phyloP scores from a whole-genome alignment of 2,113 vertebrate species.

The Pycnonotus jocosus region DNA sequence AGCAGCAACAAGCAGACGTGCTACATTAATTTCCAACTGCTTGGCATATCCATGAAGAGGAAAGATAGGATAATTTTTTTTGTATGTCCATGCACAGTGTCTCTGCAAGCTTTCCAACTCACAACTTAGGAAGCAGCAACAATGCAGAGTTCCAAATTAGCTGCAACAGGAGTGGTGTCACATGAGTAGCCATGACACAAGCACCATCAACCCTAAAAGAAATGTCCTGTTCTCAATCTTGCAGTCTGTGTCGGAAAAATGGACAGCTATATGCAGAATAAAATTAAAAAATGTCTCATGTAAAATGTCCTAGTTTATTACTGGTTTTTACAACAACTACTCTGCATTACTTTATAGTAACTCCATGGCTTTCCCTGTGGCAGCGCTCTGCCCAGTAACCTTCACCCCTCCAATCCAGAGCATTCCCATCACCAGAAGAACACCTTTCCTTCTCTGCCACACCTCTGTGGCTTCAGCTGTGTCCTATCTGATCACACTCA shows the following conservation, averaged over 20 bases:
- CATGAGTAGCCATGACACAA: not conserved
- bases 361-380: not conserved
- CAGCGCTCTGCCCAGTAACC: not conserved
- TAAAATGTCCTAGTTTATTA: not conserved
- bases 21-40: not conserved
- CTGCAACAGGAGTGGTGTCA: not conserved
- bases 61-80: not conserved
- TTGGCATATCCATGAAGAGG: not conserved
- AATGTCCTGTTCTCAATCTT: not conserved
- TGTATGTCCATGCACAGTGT: not conserved
- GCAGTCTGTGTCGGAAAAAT: not conserved
- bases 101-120: not conserved
- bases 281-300: not conserved
- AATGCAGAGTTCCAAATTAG: not conserved
- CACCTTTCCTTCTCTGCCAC: not conserved
- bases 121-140: rapidly evolving
- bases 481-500: not conserved
- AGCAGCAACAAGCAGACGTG: not conserved
- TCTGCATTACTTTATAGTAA: not conserved
- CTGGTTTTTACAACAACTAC: not conserved
- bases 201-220: not conserved
- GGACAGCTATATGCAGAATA: not conserved
- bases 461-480: not conserved
- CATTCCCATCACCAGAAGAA: not conserved
- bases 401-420: not conserved